Conservation (phyloP, 2,888 invertebrate species). For the Ochropleura plecta region DNA sequence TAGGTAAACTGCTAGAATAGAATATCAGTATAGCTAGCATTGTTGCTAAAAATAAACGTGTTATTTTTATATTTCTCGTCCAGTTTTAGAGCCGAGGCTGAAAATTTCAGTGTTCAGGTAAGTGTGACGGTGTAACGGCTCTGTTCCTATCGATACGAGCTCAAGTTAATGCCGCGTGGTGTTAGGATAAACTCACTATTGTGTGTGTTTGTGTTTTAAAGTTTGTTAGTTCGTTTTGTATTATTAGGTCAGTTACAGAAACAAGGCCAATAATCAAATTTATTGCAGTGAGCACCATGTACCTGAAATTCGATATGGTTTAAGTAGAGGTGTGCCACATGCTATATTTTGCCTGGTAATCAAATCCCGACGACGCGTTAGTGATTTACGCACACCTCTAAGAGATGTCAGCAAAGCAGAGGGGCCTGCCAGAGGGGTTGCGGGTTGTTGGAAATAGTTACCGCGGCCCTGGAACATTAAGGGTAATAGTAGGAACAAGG, state of each 20-base stretch:
- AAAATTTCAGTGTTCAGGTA: slow-evolving; percentile 42
- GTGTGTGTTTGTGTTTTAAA: slow-evolving; percentile 20
- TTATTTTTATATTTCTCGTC: slow-evolving; percentile 37
- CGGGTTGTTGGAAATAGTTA: too few species aligned
- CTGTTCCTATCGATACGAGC: slow-evolving; percentile 31
- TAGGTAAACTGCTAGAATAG: not conserved
- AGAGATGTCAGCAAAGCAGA: too few species aligned
- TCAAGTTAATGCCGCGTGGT: slow-evolving; percentile 42
- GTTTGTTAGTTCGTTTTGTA: slow-evolving; percentile 1
- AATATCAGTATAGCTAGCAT: not conserved
- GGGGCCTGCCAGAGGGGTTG: too few species aligned
- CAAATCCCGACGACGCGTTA: too few species aligned
- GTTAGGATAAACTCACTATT: slow-evolving; percentile 16
- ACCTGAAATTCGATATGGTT: not conserved
- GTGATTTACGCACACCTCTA: too few species aligned
- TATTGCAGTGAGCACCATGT: not conserved
- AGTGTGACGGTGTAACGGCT: slow-evolving; percentile 40
- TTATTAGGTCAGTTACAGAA: not conserved
- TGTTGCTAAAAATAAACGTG: slow-evolving; percentile 6
- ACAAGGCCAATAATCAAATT: not conserved
- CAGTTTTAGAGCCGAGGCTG: slow-evolving; percentile 23
- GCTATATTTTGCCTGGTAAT: not conserved
- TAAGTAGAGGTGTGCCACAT: not conserved
- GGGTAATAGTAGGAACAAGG: too few species aligned
- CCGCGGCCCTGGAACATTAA: too few species aligned